phyloP scores from a whole-genome alignment of 2,797 vertebrate genomes.

The Gastrophryne carolinensis region DNA sequence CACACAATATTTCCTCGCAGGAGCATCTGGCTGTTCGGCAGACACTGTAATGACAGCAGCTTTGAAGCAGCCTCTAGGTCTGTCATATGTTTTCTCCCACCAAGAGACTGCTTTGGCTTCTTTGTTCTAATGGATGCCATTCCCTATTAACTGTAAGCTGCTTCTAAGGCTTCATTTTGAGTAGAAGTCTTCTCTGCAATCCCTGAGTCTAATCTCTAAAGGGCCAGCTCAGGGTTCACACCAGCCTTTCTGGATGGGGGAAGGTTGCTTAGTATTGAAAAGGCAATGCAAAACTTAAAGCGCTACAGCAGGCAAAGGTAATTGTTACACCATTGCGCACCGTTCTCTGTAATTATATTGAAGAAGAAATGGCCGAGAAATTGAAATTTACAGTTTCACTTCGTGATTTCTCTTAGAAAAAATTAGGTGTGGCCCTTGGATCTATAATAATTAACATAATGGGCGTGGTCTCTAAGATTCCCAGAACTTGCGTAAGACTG shows the following conservation, averaged over 20 bases:
- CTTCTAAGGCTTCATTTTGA: slow-evolving; percentile 46
- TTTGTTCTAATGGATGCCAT: slow-evolving; percentile 59
- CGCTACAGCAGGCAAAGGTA: too few relatives aligned
- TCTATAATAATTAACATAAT: too few relatives aligned
- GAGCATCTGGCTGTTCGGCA: slow-evolving; percentile 69
- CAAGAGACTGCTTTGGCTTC: slow-evolving; percentile 61
- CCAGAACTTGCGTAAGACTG: too few relatives aligned
- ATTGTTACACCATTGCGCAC: too few relatives aligned
- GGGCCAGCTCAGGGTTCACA: neutral
- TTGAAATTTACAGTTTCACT: too few relatives aligned
- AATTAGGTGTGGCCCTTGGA: too few relatives aligned
- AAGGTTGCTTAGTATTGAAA: too few relatives aligned
- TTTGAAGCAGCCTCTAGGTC: slow-evolving; percentile 67
- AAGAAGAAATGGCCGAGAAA: too few relatives aligned
- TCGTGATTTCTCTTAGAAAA: too few relatives aligned
- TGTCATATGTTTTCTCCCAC: slow-evolving; percentile 59
- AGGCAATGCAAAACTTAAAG: too few relatives aligned
- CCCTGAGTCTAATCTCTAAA: slow-evolving; percentile 8
- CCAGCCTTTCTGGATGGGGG: neutral
- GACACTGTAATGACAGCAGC: slow-evolving; percentile 56
- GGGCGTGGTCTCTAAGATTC: too few relatives aligned
- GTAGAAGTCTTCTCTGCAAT: slow-evolving; percentile 41
- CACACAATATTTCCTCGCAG: slow-evolving; percentile 61
- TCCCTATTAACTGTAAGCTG: slow-evolving; percentile 56
- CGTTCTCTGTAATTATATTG: too few relatives aligned